Evolutionary conservation across 2,797 vertebrate species (phyloP), one percentile per base, ranked within the genome.

Genomic region (Spinibarbus caldwelli): DNA sequence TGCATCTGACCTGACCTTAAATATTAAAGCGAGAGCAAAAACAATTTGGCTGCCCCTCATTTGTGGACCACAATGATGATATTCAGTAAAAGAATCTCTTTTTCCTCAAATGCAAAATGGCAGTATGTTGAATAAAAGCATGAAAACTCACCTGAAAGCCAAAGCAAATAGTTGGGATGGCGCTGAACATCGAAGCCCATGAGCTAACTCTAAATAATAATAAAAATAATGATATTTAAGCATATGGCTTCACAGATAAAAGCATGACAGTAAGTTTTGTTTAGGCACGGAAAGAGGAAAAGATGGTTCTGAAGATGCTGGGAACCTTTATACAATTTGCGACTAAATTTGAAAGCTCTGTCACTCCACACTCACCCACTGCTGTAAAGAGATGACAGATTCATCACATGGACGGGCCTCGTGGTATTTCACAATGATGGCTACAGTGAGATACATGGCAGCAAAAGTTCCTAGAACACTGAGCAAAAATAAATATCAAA

Each of bases 131-230:
- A 4, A 77, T 67, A 66, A 34, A 36, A 52, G 45, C 34, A 31
- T 36, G 29, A 34, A 59, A 64, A 17, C 93, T 95, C 92, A 99
- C 98, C 95, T 99, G 98, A 91, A 99, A 99, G 66, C 97, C 98
- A 0, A 98, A 99, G 93, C 98, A 99, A 94, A 99, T 98, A 87
- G 97, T 98, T 0, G 97, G 98, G 84, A 99, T 95, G 87, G 97
- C 96, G 0, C 95, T 97, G 86, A 98, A 97, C 81, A 95, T 86
- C 0, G 97, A 97, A 41, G 95, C 88, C 98, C 96, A 98, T 79
- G 97, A 96, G 29, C 92, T 92, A 41, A 93, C 84, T 41, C 97
- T 97, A 89, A 70, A 88, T 26, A 90, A 71, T 0, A 80, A 52
- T 2, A 66, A 21, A 43, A 71, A 79, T 0, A 31, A 52, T 10